These are phyloP conservation scores for Iphiclides podalirius DNA, from an alignment of 2,888 invertebrate species.

Conservation along the genomic window DNA sequence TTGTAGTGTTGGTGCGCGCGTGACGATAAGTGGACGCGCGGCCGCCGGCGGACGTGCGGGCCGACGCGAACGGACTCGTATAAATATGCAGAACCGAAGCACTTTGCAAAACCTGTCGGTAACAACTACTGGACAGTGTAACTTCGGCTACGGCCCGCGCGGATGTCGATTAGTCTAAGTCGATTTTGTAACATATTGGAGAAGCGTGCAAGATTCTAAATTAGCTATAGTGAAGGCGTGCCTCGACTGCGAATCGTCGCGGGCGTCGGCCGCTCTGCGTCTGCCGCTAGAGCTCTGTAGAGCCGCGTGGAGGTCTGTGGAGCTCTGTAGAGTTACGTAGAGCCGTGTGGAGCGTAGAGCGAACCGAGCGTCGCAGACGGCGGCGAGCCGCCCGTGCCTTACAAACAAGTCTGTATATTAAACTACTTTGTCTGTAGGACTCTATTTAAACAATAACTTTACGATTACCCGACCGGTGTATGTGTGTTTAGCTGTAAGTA, in stretches of 20 bases:
- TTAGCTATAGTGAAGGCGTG: constrained; percentile 57
- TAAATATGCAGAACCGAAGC: too few relatives aligned
- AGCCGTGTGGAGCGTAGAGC: neutral
- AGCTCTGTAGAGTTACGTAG: too few relatives aligned
- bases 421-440: neutral
- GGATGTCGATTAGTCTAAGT: constrained; percentile 16
- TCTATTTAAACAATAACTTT: constrained; percentile 2
- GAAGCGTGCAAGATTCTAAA: constrained; percentile 74
- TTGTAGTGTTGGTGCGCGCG: too few relatives aligned
- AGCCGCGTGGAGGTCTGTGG: too few relatives aligned
- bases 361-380: constrained; percentile 33
- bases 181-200: constrained; percentile 33
- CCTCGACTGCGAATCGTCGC: constrained; percentile 35
- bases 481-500: constrained; percentile 9
- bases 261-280: constrained; percentile 29
- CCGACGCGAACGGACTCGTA: neutral
- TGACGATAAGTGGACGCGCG: neutral
- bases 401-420: constrained; percentile 54
- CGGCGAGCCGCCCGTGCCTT: constrained; percentile 61
- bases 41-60: neutral
- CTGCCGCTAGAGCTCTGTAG: constrained; percentile 1
- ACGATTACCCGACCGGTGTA: neutral
- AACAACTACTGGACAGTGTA: too few relatives aligned
- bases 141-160: too few relatives aligned
- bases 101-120: too few relatives aligned